A percentile compares a stretch with the other conserved stretches of the same genome.
phyloP scores from a whole-genome alignment of 2,888 invertebrate species.

The Apotomis turbidana region DNA sequence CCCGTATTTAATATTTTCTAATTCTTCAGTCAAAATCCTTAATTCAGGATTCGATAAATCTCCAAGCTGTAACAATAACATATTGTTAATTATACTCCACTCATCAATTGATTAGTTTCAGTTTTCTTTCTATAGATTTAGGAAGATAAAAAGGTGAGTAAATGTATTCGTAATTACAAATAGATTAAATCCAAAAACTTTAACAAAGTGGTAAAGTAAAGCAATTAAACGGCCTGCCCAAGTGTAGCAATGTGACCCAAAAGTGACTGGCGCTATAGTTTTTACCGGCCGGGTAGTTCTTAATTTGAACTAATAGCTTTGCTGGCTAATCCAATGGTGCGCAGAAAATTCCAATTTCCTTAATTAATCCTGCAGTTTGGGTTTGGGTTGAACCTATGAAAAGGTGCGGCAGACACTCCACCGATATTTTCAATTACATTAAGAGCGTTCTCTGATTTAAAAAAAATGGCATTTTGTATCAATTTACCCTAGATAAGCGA shows the following conservation, averaged over 20 bases:
- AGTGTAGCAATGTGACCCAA: slow-evolving; percentile 49
- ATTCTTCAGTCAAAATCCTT: slow-evolving; percentile 94
- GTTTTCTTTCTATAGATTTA: background rate
- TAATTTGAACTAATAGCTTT: slow-evolving; percentile 83
- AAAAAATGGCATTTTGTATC: slow-evolving; percentile 19
- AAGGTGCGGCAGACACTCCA: slow-evolving; percentile 73
- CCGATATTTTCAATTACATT: slow-evolving; percentile 71
- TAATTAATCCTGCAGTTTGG: slow-evolving; percentile 79
- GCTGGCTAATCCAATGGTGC: slow-evolving; percentile 75
- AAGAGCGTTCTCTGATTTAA: slow-evolving; percentile 55
- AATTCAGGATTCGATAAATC: slow-evolving; percentile 96
- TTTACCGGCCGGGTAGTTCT: slow-evolving; percentile 68
- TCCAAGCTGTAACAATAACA: slow-evolving; percentile 88
- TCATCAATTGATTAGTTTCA: background rate
- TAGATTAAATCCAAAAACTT: slow-evolving; percentile 12
- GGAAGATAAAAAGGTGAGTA: background rate
- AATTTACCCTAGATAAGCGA: background rate
- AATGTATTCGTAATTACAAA: slow-evolving; percentile 18
- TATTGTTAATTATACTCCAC: background rate
- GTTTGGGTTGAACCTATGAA: slow-evolving; percentile 71
- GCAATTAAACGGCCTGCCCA: slow-evolving; percentile 52
- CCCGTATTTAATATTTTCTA: slow-evolving; percentile 95
- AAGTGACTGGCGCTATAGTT: slow-evolving; percentile 59
- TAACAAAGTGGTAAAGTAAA: slow-evolving; percentile 15
- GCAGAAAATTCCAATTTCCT: slow-evolving; percentile 83